Evolutionary conservation across 2,797 vertebrate species (phyloP).

Genomic region (Gymnoscopelus braueri): DNA sequence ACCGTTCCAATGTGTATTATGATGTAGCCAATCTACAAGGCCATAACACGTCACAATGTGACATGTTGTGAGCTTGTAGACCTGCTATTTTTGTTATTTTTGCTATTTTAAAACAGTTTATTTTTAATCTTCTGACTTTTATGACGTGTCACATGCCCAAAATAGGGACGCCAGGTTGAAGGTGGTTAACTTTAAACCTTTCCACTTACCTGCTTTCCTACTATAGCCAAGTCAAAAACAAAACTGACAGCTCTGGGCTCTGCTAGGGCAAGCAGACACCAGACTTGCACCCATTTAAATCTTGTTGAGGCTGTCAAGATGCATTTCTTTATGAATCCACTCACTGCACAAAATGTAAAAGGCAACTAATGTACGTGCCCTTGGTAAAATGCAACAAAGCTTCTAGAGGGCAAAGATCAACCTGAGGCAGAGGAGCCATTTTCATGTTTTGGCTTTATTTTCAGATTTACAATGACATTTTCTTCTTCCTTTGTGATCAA

Average conservation of each 20-base stretch:
- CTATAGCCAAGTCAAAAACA: slow-evolving; percentile 38
- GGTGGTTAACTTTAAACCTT: slow-evolving; percentile 56
- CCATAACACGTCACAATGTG: no score
- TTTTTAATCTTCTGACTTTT: no score
- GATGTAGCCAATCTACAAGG: no score
- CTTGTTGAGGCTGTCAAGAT: slow-evolving; percentile 37
- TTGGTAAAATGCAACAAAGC: background rate
- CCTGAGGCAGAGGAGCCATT: slow-evolving; percentile 8
- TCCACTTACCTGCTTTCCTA: slow-evolving; percentile 54
- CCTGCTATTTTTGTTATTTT: no score
- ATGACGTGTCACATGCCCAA: no score
- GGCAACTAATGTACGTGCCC: slow-evolving; percentile 5
- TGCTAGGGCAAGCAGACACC: slow-evolving; percentile 29
- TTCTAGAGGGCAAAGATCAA: background rate
- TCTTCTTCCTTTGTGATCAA: no score
- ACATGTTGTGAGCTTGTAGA: no score
- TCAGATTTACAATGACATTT: no score
- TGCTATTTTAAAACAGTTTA: no score
- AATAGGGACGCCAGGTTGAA: slow-evolving; percentile 30
- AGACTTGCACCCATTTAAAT: slow-evolving; percentile 49
- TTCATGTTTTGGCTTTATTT: background rate
- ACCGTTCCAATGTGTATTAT: no score
- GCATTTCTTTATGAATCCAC: slow-evolving; percentile 30
- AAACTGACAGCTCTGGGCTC: slow-evolving; percentile 2
- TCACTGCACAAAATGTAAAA: background rate